Base-by-base conservation (phyloP, 2,113 vertebrate species). In the Empidonax alnorum region DNA sequence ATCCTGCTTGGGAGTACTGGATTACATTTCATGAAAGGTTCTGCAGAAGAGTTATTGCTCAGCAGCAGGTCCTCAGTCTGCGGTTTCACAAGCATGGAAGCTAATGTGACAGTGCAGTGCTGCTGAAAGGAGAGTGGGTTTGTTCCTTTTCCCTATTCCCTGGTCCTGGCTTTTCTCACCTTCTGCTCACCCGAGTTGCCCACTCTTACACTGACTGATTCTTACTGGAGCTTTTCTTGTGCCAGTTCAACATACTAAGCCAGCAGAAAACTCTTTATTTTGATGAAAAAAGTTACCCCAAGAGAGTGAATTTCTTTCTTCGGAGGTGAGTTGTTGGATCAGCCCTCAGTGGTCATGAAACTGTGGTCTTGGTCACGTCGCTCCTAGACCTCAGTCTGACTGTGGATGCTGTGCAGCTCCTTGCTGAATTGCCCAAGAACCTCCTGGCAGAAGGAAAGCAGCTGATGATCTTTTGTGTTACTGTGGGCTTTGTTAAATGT, bases 21-120 rank as follows among this genome's bases (percentile, higher is more conserved):
- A 46, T 93, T 94, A 65, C 46, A 30, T 73, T 82, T 89, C 81
- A 35, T 87, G 90, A 85, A 63, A 68, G 52, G 69, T 75, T 90
- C 78, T 94, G 71, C 52, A 76, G 78, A 83, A 93, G 90, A 93
- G 25, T 95, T 95, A 95, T 19, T 82, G 67, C 82, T 83, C 49
- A 0, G 1, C 42, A 87, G 85, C 74, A 53, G 61, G 66, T 93
- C 81, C 87, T 87, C 82, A 94, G 67, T 53, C 68, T 87, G 92
- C 0, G 27, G 87, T 96, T 95, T 91, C 84, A 28, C 90, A 87
- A 53, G 65, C 42, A 10, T n/a, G 47, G 81, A 62, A 16, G 61
- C 69, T 82, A 56, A 93, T 71, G 92, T 87, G 89, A 47, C 61
- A 59, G 42, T 19, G 74, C 84, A 15, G 69, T 6, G 81, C 69